Evolutionary conservation across 2,113 vertebrate genomes (phyloP).

Genomic region (Gymnorhina tibicen): DNA sequence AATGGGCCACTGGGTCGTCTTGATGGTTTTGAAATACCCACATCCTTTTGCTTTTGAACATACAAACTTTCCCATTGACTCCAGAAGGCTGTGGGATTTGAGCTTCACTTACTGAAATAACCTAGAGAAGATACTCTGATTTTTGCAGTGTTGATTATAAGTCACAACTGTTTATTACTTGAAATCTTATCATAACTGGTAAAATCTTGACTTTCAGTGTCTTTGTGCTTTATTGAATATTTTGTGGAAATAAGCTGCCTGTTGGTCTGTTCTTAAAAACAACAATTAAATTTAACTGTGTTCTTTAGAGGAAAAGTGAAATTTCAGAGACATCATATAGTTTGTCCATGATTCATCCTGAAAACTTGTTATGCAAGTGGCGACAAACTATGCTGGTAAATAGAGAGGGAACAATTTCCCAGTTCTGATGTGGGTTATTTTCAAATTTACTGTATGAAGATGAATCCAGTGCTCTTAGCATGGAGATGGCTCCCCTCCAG

Average conservation of each 20-base stretch:
- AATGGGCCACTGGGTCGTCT: not conserved
- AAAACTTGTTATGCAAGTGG: not conserved
- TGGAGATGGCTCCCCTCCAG: not conserved
- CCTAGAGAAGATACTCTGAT: not conserved
- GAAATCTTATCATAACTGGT: not conserved
- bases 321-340: not conserved
- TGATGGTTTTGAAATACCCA: not conserved
- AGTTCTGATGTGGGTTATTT: not conserved
- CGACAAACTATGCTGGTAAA: not conserved
- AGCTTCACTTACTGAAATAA: not conserved
- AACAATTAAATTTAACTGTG: not conserved
- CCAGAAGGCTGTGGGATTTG: not conserved
- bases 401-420: not conserved
- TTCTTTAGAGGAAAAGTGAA: not conserved
- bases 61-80: not conserved
- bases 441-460: not conserved
- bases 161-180: not conserved
- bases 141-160: not conserved
- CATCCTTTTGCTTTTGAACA: not conserved
- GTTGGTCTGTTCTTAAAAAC: not conserved
- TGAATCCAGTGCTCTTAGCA: not conserved
- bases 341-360: not conserved
- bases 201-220: not conserved
- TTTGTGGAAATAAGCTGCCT: not conserved
- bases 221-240: not conserved